A percentile compares a stretch with the other conserved stretches of the same genome.
Evolutionary conservation across 2,888 invertebrate species (phyloP).

Genomic region (Thecophora atra): DNA sequence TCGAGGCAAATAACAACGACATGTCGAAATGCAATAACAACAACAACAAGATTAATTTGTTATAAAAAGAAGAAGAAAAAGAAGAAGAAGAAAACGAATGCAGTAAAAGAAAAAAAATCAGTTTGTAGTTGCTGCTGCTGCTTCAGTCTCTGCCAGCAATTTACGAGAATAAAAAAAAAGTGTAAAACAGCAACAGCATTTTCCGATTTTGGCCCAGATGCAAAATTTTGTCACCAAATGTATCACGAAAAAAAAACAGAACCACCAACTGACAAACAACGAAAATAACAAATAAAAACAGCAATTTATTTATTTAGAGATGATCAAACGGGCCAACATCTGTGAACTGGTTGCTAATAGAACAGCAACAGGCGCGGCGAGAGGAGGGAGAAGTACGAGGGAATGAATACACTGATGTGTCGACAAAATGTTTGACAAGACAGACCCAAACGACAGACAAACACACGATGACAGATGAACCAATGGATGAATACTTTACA

Average conservation of each 20-base stretch:
- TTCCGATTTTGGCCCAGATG: slow-evolving; percentile 24
- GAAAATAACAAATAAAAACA: slow-evolving; percentile 4
- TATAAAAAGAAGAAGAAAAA: background rate
- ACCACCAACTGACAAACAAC: slow-evolving; percentile 7
- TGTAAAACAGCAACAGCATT: slow-evolving; percentile 19
- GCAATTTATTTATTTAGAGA: slow-evolving; percentile 29
- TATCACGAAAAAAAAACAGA: slow-evolving; percentile 3
- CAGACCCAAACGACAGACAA: background rate
- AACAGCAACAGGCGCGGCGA: no score
- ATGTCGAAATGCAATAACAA: slow-evolving; percentile 7
- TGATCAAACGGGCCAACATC: slow-evolving; percentile 24
- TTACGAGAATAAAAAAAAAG: slow-evolving; percentile 5
- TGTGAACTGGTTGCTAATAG: slow-evolving; percentile 20
- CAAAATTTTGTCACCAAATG: slow-evolving; percentile 29
- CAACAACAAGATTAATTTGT: slow-evolving; percentile 5
- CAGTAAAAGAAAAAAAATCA: background rate
- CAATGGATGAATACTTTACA: background rate
- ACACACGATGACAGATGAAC: background rate
- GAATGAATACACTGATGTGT: no score
- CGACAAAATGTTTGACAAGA: background rate
- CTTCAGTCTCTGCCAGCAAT: slow-evolving; percentile 6
- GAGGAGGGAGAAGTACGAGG: no score
- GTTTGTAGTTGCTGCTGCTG: background rate
- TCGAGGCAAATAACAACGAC: slow-evolving; percentile 23
- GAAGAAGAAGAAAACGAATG: background rate